These are phyloP conservation scores for Eueides isabella DNA, from an alignment of 1,140 invertebrate species.

Conservation along the genomic window DNA sequence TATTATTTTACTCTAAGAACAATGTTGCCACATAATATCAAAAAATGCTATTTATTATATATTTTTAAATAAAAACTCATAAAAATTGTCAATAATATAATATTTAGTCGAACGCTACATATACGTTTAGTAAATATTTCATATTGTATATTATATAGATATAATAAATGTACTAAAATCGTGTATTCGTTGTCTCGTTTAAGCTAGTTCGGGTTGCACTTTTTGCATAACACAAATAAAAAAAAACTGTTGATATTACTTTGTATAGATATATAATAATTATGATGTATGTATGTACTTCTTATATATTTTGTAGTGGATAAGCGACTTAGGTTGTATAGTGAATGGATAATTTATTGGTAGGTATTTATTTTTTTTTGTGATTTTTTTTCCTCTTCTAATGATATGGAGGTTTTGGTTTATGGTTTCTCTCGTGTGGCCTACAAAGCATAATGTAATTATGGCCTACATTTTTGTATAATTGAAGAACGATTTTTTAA, in stretches of 20 bases:
- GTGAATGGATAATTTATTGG: constrained; percentile 48
- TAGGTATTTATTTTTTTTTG: constrained; percentile 53
- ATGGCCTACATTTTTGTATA: constrained; percentile 60
- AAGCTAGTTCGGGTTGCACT: constrained; percentile 61
- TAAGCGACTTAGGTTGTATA: constrained; percentile 56
- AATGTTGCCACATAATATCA: background rate
- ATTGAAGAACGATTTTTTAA: constrained; percentile 58
- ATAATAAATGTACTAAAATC: constrained; percentile 41
- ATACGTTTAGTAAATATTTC: background rate
- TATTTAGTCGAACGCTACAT: background rate
- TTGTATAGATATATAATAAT: constrained; percentile 67
- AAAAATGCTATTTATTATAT: background rate
- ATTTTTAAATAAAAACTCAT: background rate
- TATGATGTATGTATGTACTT: constrained; percentile 63
- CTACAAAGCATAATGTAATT: constrained; percentile 60
- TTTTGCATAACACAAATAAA: constrained; percentile 72
- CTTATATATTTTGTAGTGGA: constrained; percentile 49
- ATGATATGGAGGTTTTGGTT: constrained; percentile 33
- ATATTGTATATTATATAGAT: constrained; percentile 3
- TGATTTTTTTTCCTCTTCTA: constrained; percentile 45
- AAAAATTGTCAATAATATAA: background rate
- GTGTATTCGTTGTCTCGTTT: constrained; percentile 43
- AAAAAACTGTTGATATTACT: constrained; percentile 70
- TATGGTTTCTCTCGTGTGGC: constrained; percentile 45
- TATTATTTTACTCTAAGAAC: background rate